These are phyloP conservation scores for Ochotona curzoniae DNA, from an alignment of 2,113 vertebrate genomes.

Conservation along the genomic window DNA sequence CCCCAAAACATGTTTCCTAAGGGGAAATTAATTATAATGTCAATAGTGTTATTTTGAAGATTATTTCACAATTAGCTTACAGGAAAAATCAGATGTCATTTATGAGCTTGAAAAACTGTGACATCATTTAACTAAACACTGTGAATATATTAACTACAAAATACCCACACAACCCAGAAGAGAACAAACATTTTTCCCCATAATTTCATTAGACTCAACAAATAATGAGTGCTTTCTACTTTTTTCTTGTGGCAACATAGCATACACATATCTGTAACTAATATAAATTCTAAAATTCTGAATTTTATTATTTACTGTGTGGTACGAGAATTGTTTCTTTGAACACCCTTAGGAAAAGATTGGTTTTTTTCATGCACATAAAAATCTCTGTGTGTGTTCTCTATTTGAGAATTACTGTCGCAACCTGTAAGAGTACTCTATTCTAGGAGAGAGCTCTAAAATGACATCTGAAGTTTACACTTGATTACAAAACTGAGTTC, in stretches of 20 bases:
- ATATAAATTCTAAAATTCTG: neutral
- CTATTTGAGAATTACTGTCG: conserved; percentile 1
- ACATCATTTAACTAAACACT: conserved; percentile 5
- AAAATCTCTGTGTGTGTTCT: neutral
- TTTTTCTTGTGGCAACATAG: conserved; percentile 2
- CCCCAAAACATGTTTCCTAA: neutral
- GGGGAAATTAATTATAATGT: conserved; percentile 26
- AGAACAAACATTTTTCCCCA: neutral
- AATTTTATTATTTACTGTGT: neutral
- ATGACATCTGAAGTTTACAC: conserved; percentile 53
- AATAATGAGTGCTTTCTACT: conserved; percentile 22
- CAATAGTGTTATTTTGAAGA: conserved; percentile 45
- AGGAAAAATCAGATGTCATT: conserved; percentile 50
- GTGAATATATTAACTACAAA: neutral
- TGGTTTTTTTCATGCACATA: conserved; percentile 36
- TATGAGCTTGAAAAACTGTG: conserved; percentile 12
- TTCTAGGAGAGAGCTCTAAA: conserved; percentile 43
- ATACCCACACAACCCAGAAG: neutral
- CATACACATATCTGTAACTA: neutral
- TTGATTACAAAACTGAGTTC: conserved; percentile 42
- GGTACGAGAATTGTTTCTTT: neutral
- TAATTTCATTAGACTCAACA: neutral
- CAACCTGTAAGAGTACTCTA: neutral
- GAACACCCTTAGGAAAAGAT: neutral
- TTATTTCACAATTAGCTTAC: conserved; percentile 27